Conservation (phyloP, 2,888 invertebrate species). For the Agapostemon virescens region DNA sequence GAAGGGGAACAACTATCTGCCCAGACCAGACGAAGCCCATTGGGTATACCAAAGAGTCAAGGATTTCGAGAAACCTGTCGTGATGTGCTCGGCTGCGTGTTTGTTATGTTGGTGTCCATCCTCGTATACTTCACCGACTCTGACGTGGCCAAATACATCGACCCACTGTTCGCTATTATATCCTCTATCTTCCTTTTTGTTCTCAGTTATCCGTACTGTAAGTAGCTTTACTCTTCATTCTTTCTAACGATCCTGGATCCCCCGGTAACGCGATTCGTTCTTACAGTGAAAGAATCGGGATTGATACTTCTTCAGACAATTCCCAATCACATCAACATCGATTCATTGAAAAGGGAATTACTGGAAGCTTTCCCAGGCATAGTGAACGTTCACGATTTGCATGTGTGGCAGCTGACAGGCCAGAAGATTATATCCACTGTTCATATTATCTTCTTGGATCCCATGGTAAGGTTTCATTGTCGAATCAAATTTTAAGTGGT, state of each 20-base stretch:
- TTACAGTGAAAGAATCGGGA: slow-evolving; percentile 92
- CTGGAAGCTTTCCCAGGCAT: slow-evolving; percentile 86
- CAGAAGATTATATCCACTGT: slow-evolving; percentile 91
- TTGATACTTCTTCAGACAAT: slow-evolving; percentile 95
- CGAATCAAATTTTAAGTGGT: not conserved
- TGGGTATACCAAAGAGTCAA: slow-evolving; percentile 81
- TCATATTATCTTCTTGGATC: slow-evolving; percentile 88
- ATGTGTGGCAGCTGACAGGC: slow-evolving; percentile 93
- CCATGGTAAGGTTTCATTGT: slow-evolving; percentile 80
- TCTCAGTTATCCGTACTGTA: slow-evolving; percentile 91
- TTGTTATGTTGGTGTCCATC: slow-evolving; percentile 87
- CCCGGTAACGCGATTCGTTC: slow-evolving; percentile 38
- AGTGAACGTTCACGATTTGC: slow-evolving; percentile 91
- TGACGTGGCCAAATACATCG: slow-evolving; percentile 86
- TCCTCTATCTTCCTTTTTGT: slow-evolving; percentile 87
- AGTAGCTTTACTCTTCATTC: slow-evolving; percentile 77
- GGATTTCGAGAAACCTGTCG: slow-evolving; percentile 84
- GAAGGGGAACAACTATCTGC: slow-evolving; percentile 79
- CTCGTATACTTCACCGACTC: slow-evolving; percentile 84
- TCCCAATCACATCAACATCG: slow-evolving; percentile 92
- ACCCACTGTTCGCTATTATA: slow-evolving; percentile 88
- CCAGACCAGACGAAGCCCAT: slow-evolving; percentile 69
- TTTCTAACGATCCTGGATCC: not conserved
- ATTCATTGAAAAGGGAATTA: slow-evolving; percentile 85
- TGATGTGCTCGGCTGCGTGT: slow-evolving; percentile 86